These are phyloP conservation scores for Sinocyclocheilus rhinocerous DNA, from an alignment of 2,113 vertebrate species.

Conservation along the genomic window DNA sequence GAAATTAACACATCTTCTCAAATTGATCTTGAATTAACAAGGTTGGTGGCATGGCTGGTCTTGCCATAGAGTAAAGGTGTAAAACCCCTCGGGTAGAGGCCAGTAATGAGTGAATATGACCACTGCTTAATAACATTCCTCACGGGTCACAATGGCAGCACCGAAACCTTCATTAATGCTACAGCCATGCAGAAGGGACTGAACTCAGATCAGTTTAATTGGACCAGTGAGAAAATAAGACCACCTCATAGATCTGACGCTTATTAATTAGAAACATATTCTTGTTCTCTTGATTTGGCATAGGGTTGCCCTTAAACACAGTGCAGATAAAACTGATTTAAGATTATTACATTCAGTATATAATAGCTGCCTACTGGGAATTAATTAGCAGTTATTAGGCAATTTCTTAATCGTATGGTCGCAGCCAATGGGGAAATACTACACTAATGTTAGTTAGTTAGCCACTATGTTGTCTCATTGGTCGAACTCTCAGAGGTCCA, in stretches of 20 bases:
- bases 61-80: constrained; percentile 52
- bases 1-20: constrained; percentile 55
- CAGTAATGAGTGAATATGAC: constrained; percentile 59
- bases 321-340: constrained; percentile 44
- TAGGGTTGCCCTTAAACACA: constrained; percentile 42
- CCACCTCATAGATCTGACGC: constrained; percentile 43
- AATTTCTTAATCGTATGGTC: constrained; percentile 38
- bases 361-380: constrained; percentile 47
- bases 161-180: constrained; percentile 55
- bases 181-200: constrained; percentile 47
- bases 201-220: constrained; percentile 57
- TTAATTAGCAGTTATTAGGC: constrained; percentile 55
- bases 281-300: constrained; percentile 53
- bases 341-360: constrained; percentile 51
- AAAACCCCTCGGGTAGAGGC: constrained; percentile 52
- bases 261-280: constrained; percentile 40
- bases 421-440: constrained; percentile 27
- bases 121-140: constrained; percentile 56
- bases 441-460: constrained; percentile 21
- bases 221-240: constrained; percentile 54
- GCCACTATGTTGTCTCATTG: neutral
- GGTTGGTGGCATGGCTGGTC: constrained; percentile 46
- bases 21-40: constrained; percentile 55
- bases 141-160: constrained; percentile 52
- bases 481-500: neutral